Base-by-base conservation (phyloP, 2,797 vertebrate species). In the Molothrus aeneus region DNA sequence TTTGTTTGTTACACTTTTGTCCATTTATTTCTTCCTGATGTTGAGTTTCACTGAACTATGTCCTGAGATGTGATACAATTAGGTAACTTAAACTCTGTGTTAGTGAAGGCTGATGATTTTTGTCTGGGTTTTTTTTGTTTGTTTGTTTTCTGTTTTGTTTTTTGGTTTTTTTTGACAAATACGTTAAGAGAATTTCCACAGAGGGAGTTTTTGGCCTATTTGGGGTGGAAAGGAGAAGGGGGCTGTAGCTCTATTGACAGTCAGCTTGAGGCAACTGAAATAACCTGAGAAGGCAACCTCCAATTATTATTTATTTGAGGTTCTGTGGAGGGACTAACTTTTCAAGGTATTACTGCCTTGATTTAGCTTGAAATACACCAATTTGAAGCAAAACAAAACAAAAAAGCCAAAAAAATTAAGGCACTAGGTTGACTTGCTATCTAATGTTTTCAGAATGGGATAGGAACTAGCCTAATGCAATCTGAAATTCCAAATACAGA, bases 211-310 rank as follows among this genome's bases (percentile, higher is more conserved):
- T 81, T 28, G 14, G 20, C 2, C 16, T 70, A 2, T 29, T 54
- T 28, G 10, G 0, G 1, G 14, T 1, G 2, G 2, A 17, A 36
- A 64, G 3, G 7, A 10, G 3, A 53, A 48, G 26, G 7, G 17
- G 7, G 17, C 26, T 75, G 2, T 17, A 75, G 42, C 31, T 19
- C 31, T 80, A 4, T 0, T 38, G 4, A 28, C 5, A 34, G 14
- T 42, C 34, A 65, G 2, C 42, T 54, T 72, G 31, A 74, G 31
- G 11, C 6, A 83, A 73, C 13, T 20, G 5, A 60, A 66, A 69
- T 38, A 6, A 51, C 29, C 40, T 56, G 4, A 32, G 29, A 86
- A 87, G 45, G n/a, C 13, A n/a, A n/a, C 17, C 14, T 70, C 13
- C 8, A 75, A 12, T 21, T 8, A 28, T 57, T 32, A 17, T 18